phyloP scores from a whole-genome alignment of 1,140 invertebrate genomes.

The Scaptomyza graminum region DNA sequence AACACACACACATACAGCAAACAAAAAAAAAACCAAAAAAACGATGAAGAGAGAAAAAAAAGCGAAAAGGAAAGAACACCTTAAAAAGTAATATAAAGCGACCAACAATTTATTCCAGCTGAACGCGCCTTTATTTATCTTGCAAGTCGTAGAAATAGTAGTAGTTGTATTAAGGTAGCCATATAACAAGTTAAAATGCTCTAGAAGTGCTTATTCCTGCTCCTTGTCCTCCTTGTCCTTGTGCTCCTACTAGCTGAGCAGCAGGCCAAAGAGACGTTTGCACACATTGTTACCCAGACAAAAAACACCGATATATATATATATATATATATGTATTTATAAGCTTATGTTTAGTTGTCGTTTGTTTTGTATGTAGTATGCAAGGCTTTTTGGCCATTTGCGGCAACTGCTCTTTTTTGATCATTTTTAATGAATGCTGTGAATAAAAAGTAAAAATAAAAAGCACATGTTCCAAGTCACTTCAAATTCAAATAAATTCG shows the following conservation, averaged over 20 bases:
- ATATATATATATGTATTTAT: background rate
- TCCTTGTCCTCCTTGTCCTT: background rate
- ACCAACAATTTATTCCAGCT: slow-evolving; percentile 3
- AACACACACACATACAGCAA: background rate
- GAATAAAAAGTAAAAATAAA: background rate
- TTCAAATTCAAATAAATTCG: no score
- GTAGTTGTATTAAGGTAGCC: background rate
- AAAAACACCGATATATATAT: background rate
- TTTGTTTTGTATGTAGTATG: background rate
- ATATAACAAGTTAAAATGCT: slow-evolving; percentile 1
- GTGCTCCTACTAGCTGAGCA: background rate
- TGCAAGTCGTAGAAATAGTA: background rate
- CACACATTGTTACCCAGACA: background rate
- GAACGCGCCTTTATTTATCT: slow-evolving; percentile 2
- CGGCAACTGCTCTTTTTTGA: background rate
- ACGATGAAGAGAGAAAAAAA: background rate
- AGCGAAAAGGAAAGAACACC: background rate
- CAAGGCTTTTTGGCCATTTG: background rate
- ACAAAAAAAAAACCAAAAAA: no score
- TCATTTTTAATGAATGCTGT: background rate
- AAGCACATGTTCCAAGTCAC: no score
- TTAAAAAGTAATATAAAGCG: slow-evolving; percentile 4
- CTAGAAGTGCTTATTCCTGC: background rate
- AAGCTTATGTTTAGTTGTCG: background rate
- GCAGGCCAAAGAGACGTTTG: background rate